These are phyloP conservation scores for Emberiza fucata DNA, from an alignment of 2,113 vertebrate species.

Conservation along the genomic window DNA sequence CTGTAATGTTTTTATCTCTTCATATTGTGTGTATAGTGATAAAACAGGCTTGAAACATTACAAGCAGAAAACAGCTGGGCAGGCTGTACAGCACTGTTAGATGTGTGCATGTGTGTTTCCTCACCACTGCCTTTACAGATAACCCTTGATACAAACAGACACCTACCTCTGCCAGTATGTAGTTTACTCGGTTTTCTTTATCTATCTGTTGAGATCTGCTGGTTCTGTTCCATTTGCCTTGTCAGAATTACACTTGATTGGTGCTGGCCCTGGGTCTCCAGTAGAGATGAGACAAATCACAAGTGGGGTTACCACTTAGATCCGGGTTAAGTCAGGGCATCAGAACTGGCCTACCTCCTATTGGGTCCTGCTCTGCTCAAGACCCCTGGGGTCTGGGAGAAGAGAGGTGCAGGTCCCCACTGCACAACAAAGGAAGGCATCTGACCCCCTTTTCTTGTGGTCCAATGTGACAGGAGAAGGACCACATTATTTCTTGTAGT, in stretches of 20 bases:
- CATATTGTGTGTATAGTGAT: not conserved
- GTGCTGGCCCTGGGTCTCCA: not conserved
- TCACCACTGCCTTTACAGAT: not conserved
- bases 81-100: not conserved
- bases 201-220: not conserved
- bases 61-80: not conserved
- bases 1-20: not conserved
- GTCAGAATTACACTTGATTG: not conserved
- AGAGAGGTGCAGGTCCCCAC: not conserved
- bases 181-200: not conserved
- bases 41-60: not conserved
- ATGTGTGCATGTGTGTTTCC: not conserved
- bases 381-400: accelerated
- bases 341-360: not conserved
- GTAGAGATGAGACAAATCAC: not conserved
- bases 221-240: not conserved
- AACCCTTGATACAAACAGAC: not conserved
- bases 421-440: not conserved
- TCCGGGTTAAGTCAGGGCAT: not conserved
- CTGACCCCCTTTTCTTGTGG: not conserved
- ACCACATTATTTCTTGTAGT: not conserved
- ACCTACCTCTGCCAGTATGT: too few relatives aligned
- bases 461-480: not conserved
- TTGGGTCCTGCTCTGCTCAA: not conserved
- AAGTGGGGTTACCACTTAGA: not conserved